Base-by-base conservation (phyloP, 2,113 vertebrate genomes). In the Macrotus californicus region DNA sequence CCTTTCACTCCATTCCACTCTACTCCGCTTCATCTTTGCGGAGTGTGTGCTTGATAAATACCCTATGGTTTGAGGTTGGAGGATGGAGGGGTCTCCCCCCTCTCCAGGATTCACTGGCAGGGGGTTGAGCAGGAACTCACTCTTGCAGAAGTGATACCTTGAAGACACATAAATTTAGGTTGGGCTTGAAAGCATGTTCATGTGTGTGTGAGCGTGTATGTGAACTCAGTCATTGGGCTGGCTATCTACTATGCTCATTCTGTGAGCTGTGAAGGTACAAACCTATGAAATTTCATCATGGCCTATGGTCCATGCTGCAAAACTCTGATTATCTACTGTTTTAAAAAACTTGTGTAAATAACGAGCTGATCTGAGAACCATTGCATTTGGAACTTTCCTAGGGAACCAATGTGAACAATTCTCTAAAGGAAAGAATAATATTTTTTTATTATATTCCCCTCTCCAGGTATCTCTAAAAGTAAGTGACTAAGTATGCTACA, bases 311-410 rank as follows among this genome's bases (percentile, higher is more conserved):
- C 34, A 18, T 34, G 24, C 15, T 41, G n/a, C 41, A 19, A 92
- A 93, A 83, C 6, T 31, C 31, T 70, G 70, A 85, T 41, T 90
- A 21, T 46, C 15, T 66, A 13, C 19, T 85, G 89, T 72, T 54
- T 54, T 31, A 21, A 76, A 34, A 66, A 76, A 18, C 21, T 92
- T 6, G 4, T 80, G 21, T 89, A 24, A 89, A 76, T 89, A 87
- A 46, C 0, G 48, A 19, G 6, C n/a, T 76, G 24, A 93, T 19
- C 39, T 81, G 46, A 77, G 80, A 50, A 77, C 3, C 8, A 13
- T 7, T 89, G 2, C 5, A 19, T 76, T 86, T 94, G 22, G 10
- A 56, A 73, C 6, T 69, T 26, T 73, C n/a, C 9, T 13, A 36
- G 8, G 64, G 61, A 95, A 46, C 10, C 77, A 82, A 69, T 69